Percentiles rank a stretch among this genome's conserved stretches.
Conservation (phyloP, 2,888 invertebrate genomes). For the Metellina segmentata region DNA sequence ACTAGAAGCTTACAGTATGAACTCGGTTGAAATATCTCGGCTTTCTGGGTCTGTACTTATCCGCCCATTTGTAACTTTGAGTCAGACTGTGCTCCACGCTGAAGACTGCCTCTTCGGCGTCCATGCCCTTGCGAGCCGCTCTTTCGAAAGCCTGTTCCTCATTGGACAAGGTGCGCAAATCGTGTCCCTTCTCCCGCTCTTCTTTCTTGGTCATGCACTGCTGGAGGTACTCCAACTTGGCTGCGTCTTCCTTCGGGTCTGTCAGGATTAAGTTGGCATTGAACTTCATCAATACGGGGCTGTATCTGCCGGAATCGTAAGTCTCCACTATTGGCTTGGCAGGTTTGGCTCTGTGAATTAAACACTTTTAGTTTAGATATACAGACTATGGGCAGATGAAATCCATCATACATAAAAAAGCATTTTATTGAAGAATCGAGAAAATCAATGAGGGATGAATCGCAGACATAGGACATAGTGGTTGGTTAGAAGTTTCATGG, state of each 20-base stretch:
- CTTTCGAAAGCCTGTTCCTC: conserved; percentile 87
- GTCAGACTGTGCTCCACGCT: conserved; percentile 90
- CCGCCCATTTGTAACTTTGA: conserved; percentile 96
- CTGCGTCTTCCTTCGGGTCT: conserved; percentile 88
- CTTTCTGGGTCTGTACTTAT: conserved; percentile 98
- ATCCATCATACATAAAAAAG: too few species aligned
- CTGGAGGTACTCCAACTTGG: conserved; percentile 88
- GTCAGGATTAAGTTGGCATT: conserved; percentile 88
- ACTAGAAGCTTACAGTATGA: conserved; percentile 84
- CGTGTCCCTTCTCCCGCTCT: conserved; percentile 74
- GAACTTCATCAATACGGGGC: conserved; percentile 86
- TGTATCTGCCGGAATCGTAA: conserved; percentile 92
- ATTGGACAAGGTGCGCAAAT: conserved; percentile 82
- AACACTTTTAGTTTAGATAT: neutral
- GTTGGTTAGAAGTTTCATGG: too few species aligned
- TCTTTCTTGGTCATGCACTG: conserved; percentile 85
- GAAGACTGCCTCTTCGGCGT: conserved; percentile 93
- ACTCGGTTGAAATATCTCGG: conserved; percentile 97
- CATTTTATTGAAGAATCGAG: too few species aligned
- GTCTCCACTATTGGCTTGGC: conserved; percentile 84
- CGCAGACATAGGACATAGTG: too few species aligned
- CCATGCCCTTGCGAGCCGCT: conserved; percentile 92
- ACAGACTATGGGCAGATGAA: too few species aligned
- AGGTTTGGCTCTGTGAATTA: neutral
- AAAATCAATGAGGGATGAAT: too few species aligned